Evolutionary conservation across 2,888 invertebrate genomes (phyloP), one percentile per base, ranked within the genome.

Genomic region (Campoletis raptor): DNA sequence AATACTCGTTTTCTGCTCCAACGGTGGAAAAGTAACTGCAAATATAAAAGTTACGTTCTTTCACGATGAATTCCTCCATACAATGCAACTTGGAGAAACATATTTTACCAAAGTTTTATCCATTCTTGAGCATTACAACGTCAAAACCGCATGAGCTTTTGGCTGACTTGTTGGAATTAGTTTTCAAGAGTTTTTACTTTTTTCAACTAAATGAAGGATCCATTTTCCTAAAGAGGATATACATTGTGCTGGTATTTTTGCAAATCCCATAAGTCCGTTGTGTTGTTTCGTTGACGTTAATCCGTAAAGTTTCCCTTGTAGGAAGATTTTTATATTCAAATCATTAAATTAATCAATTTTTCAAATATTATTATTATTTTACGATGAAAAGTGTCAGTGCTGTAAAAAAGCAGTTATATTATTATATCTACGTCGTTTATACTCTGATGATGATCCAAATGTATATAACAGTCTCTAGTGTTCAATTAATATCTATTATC

Each of bases 401-500:
- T n/a, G 36, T 45, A 76, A 61, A 61, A 45, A 78, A 48, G 42
- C 24, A 40, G 2, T 4, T 24, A n/a, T 18, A 42, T 24, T 42
- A 24, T 79, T 79, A 52, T 36, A 64, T 74, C 42, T 21, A 61
- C 15, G 30, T 54, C 57, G 72, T 18, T 61, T 54, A 81, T 40
- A 18, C 42, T 40, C 36, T 54, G 78, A 81, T 57, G 57, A 81
- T 57, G 57, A 81, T 84, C 74, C 54, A 61, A 78, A 37, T 40
- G 10, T 30, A 54, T 74, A 54, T 8, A 54, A 45, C 73, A 69
- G 30, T 40, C 78, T 79, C 81, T 78, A 78, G 84, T 74, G 84
- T 84, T 88, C 92, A 90, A 94, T 94, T 94, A 94, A 94, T 94
- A 94, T 93, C 92, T 90, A 93, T 94, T 94, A 94, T 90, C 90